phyloP scores from a whole-genome alignment of 2,888 invertebrate genomes.

The Pristionchus maxplancki region DNA sequence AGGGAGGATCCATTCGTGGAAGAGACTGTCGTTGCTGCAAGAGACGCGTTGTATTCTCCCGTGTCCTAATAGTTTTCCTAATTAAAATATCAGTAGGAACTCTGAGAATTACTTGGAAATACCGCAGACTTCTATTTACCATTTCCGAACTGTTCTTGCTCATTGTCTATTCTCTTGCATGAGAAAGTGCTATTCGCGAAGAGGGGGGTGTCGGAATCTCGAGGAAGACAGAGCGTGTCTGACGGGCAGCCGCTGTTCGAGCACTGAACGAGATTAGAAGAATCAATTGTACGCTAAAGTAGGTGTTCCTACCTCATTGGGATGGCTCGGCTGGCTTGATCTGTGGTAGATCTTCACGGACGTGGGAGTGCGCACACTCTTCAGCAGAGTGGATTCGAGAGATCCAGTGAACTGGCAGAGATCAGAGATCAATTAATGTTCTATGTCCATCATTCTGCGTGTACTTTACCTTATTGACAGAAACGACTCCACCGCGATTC shows the following conservation, averaged over 20 bases:
- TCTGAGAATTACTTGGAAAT: too few species aligned
- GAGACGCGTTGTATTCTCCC: too few species aligned
- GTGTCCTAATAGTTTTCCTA: too few species aligned
- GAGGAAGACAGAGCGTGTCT: constrained; percentile 89
- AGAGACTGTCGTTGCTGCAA: constrained; percentile 57
- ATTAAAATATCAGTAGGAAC: too few species aligned
- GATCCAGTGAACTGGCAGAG: constrained; percentile 63
- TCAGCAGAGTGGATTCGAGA: constrained; percentile 64
- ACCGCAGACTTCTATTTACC: too few species aligned
- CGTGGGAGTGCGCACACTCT: constrained; percentile 76
- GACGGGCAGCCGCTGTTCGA: too few species aligned
- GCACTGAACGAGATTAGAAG: too few species aligned
- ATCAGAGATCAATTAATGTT: not conserved
- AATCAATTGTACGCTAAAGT: too few species aligned
- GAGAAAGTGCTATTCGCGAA: too few species aligned
- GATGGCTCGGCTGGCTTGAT: constrained; percentile 71
- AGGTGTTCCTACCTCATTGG: constrained; percentile 84
- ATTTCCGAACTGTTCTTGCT: too few species aligned
- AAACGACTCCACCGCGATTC: constrained; percentile 84
- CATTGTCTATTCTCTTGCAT: too few species aligned
- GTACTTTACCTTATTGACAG: constrained; percentile 74
- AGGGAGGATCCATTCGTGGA: constrained; percentile 60
- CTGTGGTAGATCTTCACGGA: constrained; percentile 77
- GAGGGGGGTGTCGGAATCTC: constrained; percentile 81
- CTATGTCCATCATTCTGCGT: not conserved